Conservation (phyloP, 1,140 invertebrate genomes). For the Plectrocnemia conspersa region DNA sequence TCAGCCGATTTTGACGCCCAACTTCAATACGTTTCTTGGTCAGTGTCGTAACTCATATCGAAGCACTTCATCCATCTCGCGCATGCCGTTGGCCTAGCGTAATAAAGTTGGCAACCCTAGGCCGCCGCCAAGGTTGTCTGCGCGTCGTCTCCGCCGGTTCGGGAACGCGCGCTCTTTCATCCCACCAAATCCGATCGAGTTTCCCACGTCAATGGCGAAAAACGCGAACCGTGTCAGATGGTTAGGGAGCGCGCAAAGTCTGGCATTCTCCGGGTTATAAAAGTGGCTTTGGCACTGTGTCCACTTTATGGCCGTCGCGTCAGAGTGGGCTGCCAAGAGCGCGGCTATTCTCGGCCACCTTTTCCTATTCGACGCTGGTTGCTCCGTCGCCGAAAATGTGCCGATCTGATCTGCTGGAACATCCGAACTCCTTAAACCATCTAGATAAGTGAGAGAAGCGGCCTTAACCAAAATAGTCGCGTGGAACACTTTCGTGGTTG, state of each 20-base stretch:
- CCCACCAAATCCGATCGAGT: no score
- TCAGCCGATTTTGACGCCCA: no score
- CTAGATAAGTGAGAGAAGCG: no score
- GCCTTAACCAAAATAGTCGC: no score
- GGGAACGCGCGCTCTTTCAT: neutral
- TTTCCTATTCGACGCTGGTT: no score
- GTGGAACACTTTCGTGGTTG: no score
- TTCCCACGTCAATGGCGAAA: conserved; percentile 8
- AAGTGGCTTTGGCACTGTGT: conserved; percentile 21
- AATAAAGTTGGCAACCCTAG: neutral
- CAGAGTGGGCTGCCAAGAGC: conserved; percentile 21
- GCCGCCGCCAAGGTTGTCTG: neutral
- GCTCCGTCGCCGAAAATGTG: conserved; percentile 12
- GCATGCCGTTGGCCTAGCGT: no score
- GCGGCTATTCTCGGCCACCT: conserved; percentile 26
- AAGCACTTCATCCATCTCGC: no score
- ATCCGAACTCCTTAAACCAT: no score
- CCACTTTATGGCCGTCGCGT: conserved; percentile 21
- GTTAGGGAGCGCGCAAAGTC: conserved; percentile 1
- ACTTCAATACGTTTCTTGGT: no score
- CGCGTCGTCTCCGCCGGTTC: neutral
- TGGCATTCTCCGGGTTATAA: conserved; percentile 25
- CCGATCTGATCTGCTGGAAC: conserved; percentile 11
- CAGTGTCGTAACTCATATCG: no score
- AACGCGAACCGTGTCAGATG: conserved; percentile 14